Conservation (phyloP, 2,888 invertebrate genomes). For the Sphaerophoria rueppellii region DNA sequence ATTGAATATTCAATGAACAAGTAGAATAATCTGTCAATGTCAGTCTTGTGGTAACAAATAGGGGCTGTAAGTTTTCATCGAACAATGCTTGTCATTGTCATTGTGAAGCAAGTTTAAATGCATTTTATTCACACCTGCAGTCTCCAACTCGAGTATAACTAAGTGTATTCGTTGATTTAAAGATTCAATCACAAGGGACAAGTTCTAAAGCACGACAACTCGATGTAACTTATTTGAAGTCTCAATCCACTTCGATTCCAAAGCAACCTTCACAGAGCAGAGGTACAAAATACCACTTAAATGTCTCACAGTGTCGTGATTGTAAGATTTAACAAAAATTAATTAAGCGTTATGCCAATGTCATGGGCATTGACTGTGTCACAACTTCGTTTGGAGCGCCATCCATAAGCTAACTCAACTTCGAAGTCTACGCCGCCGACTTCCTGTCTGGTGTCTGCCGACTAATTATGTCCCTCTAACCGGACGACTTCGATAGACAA, state of each 20-base stretch:
- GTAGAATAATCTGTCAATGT: constrained; percentile 56
- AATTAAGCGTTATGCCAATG: constrained; percentile 50
- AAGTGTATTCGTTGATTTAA: not conserved
- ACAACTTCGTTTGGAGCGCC: constrained; percentile 16
- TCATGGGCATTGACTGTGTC: constrained; percentile 53
- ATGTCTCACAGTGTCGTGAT: constrained; percentile 15
- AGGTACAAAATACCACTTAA: constrained; percentile 23
- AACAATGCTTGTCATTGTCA: constrained; percentile 2
- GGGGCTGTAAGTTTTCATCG: not conserved
- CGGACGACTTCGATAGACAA: not conserved
- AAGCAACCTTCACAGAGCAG: constrained; percentile 7
- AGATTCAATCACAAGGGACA: not conserved
- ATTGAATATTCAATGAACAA: constrained; percentile 56
- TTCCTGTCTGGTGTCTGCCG: constrained; percentile 26
- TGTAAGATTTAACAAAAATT: not conserved
- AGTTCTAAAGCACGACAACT: not conserved
- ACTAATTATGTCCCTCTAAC: constrained; percentile 2
- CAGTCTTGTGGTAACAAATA: constrained; percentile 1
- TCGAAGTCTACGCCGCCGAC: constrained; percentile 13
- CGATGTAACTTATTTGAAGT: not conserved
- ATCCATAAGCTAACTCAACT: not conserved
- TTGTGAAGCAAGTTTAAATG: constrained; percentile 1
- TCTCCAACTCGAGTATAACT: not conserved
- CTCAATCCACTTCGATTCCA: constrained; percentile 17
- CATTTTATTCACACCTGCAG: not conserved